Percentiles rank a stretch among this genome's conserved stretches.
phyloP scores from a whole-genome alignment of 1,140 invertebrate genomes.

The Ceratoteleas bidentatus region DNA sequence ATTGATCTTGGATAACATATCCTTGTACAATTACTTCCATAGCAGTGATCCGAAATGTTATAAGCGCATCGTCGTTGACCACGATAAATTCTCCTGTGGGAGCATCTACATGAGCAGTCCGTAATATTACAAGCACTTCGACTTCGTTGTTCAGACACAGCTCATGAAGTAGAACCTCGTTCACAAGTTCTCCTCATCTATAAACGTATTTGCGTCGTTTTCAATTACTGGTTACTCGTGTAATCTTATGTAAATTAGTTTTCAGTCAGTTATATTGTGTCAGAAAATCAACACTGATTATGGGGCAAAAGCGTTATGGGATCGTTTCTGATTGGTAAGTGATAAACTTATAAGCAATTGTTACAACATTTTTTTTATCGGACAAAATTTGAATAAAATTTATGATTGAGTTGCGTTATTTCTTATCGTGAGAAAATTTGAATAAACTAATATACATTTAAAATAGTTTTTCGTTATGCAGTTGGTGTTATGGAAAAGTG shows the following conservation, averaged over 20 bases:
- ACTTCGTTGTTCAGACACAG: conserved; percentile 48
- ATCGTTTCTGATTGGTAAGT: too few relatives aligned
- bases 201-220: conserved; percentile 34
- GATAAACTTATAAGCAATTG: too few relatives aligned
- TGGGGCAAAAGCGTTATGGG: too few relatives aligned
- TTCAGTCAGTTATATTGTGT: neutral
- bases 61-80: conserved; percentile 47
- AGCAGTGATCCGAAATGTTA: conserved; percentile 50
- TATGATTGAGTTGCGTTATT: too few relatives aligned
- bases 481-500: conserved; percentile 4
- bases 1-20: conserved; percentile 27
- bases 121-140: conserved; percentile 63
- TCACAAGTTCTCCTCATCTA: conserved; percentile 38
- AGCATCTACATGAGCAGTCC: conserved; percentile 54
- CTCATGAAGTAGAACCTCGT: conserved; percentile 29
- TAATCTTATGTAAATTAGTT: neutral
- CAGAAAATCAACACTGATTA: too few relatives aligned
- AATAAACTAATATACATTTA: too few relatives aligned
- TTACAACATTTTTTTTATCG: too few relatives aligned
- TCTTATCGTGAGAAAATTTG: too few relatives aligned
- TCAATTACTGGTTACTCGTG: conserved; percentile 3
- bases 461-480: too few relatives aligned
- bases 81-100: conserved; percentile 52
- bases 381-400: too few relatives aligned
- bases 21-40: conserved; percentile 20